Evolutionary conservation across 2,888 invertebrate genomes (phyloP).

Genomic region (Hirtodrosophila alboralis): DNA sequence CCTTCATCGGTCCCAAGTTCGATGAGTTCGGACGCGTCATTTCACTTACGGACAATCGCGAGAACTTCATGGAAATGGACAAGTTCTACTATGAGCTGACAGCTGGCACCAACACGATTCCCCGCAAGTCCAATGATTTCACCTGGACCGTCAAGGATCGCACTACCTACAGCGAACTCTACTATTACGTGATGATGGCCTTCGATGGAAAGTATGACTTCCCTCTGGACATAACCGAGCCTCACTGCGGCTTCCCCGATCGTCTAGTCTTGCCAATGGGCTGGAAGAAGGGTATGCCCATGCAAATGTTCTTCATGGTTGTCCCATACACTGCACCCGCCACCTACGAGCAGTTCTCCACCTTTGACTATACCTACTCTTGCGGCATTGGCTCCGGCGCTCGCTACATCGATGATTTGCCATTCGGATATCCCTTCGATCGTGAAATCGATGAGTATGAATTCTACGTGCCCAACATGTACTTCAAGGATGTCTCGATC

Average conservation of each 20-base stretch:
- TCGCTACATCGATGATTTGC: constrained; percentile 86
- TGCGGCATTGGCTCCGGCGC: constrained; percentile 86
- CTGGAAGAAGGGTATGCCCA: constrained; percentile 86
- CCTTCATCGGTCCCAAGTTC: constrained; percentile 89
- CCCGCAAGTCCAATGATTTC: constrained; percentile 78
- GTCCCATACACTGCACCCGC: constrained; percentile 83
- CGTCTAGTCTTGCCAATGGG: constrained; percentile 88
- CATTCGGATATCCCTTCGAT: constrained; percentile 91
- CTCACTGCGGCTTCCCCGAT: constrained; percentile 87
- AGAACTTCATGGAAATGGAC: constrained; percentile 88
- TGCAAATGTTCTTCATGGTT: constrained; percentile 87
- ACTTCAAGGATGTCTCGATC: constrained; percentile 87
- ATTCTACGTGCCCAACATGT: constrained; percentile 89
- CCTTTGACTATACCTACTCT: constrained; percentile 84
- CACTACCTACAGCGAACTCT: constrained; percentile 83
- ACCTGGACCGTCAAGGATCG: constrained; percentile 86
- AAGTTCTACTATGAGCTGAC: constrained; percentile 86
- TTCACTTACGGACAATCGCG: constrained; percentile 86
- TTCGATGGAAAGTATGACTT: constrained; percentile 84
- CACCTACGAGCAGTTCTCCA: constrained; percentile 80
- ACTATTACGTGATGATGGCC: constrained; percentile 85
- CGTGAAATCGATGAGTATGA: constrained; percentile 86
- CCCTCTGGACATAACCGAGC: constrained; percentile 84
- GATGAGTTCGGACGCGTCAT: constrained; percentile 85
- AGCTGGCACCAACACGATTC: constrained; percentile 84